Evolutionary conservation across 2,888 invertebrate species (phyloP), one percentile per base, ranked within the genome.

Genomic region (Patella ulyssiponensis): DNA sequence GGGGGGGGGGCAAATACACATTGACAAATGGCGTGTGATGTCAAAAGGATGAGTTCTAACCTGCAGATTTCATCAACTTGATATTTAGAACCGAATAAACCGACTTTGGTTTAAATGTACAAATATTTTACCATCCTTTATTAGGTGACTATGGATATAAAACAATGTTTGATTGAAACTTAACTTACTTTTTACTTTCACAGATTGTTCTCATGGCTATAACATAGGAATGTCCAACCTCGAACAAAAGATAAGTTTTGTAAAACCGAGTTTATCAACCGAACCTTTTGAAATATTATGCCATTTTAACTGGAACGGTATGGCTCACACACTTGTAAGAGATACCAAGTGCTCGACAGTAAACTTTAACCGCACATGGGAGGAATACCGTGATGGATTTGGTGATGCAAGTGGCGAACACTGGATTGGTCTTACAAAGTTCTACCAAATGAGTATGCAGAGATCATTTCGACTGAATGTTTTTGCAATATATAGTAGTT

Each of bases 271-370:
- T 20, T 23, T 64, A 23, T 64, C 23, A 23, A 11, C 23, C 11
- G 20, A 64, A 64, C 64, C 64, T 20, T 64, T 64, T 64, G 64
- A 64, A 64, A 20, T 64, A 20, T 23, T 64, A 14, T 64, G 64
- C 4, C 64, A 64, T 23, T 64, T 64, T 64, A 15, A 64, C 12
- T 64, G 23, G 20, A 3, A 2, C 17, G 64, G 64, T 23, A 9
- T 64, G 7, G 20, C 64, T 23, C 64, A 64, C 23, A 14, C 3
- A 23, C 20, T 64, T 20, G 23, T 23, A 12, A 64, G 64, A 64
- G 20, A 64, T 64, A 23, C 64, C 9, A 23, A 20, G 20, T 64
- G 64, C 64, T 23, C 23, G 20, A 20, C 64, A 23, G 64, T 23
- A 23, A 12, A 17, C 64, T 64, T 23, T 64, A 64, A 64, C 64